Evolutionary conservation across 2,797 vertebrate genomes (phyloP).

Genomic region (Acipenser oxyrinchus): DNA sequence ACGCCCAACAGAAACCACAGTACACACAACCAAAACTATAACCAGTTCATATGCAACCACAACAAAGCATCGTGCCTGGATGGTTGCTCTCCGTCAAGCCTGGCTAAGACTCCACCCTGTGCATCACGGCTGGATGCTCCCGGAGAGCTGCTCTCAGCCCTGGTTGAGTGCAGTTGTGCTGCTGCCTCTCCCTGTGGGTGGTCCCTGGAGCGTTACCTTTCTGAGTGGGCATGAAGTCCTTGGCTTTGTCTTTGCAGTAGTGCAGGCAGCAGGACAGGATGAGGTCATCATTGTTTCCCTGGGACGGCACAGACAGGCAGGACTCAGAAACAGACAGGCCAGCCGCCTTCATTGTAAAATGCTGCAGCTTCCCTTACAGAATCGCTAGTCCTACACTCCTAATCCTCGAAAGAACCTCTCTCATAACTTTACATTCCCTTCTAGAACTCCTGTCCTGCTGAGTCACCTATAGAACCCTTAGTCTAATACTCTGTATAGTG

Average conservation of each 20-base stretch:
- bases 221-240: constrained; percentile 86
- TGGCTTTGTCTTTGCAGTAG: constrained; percentile 96
- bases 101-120: background rate
- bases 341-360: background rate
- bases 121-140: background rate
- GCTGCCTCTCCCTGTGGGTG: constrained; percentile 44
- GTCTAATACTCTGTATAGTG: too few species aligned
- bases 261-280: constrained; percentile 96
- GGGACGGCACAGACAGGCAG: constrained; percentile 26
- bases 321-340: background rate
- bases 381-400: too few species aligned
- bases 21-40: too few species aligned
- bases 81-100: background rate
- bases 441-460: too few species aligned
- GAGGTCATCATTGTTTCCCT: constrained; percentile 97
- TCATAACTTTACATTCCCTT: too few species aligned
- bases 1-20: too few species aligned
- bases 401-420: too few species aligned
- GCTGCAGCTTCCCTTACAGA: too few species aligned
- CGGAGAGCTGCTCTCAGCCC: background rate
- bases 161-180: constrained; percentile 22
- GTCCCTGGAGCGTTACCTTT: constrained; percentile 66
- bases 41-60: too few species aligned
- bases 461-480: too few species aligned
- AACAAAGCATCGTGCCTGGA: too few species aligned